A percentile compares a stretch with the other conserved stretches of the same genome.
Conservation (phyloP, 30 jellyfish, hydroid and myxozoan species). For the Turritopsis dohrnii region DNA sequence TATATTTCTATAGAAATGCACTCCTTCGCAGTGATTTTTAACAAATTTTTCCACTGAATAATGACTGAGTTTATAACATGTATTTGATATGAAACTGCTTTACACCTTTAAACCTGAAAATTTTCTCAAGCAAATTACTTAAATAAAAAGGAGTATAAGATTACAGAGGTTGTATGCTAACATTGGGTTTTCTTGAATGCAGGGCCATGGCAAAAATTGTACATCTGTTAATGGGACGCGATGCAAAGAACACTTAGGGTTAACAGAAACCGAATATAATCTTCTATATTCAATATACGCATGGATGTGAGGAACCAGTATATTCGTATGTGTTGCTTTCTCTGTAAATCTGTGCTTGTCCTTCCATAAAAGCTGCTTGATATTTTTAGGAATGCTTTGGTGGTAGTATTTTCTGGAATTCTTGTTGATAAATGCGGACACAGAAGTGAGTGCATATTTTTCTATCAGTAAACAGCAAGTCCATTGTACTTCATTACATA, state of each 20-base stretch:
- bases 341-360: not conserved
- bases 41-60: too few species aligned
- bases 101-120: too few species aligned
- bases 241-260: conserved; percentile 82
- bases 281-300: conserved; percentile 80
- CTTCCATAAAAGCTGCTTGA: not conserved
- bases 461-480: too few species aligned
- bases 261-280: conserved; percentile 72
- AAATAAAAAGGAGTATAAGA: too few species aligned
- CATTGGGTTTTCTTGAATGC: not conserved
- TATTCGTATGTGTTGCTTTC: not conserved
- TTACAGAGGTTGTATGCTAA: too few species aligned
- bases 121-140: too few species aligned
- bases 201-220: conserved; percentile 39
- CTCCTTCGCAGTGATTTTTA: too few species aligned
- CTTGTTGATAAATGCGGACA: conserved; percentile 84
- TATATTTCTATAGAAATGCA: too few species aligned
- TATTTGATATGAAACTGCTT: too few species aligned
- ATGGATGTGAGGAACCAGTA: conserved; percentile 62
- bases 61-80: too few species aligned
- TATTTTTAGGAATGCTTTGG: conserved; percentile 73
- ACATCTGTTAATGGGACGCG: conserved; percentile 23
- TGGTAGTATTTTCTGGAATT: conserved; percentile 79
- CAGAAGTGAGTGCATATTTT: conserved; percentile 44
- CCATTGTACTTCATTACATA: too few species aligned